phyloP scores from a whole-genome alignment of 2,113 vertebrate genomes.

The Ciconia stormi region DNA sequence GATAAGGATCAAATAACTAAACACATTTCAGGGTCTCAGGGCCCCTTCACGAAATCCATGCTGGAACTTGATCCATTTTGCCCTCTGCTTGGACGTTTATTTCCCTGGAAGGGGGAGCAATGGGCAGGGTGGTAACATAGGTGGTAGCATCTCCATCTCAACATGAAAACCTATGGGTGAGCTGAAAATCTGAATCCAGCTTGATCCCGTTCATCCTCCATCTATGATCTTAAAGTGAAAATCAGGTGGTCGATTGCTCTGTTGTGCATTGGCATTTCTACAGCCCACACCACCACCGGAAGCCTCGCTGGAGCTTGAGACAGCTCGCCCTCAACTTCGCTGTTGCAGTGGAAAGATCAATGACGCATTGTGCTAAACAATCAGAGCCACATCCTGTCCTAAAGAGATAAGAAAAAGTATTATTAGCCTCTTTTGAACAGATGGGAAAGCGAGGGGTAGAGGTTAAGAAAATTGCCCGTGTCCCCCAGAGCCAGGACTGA shows the following conservation, averaged over 20 bases:
- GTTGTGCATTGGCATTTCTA: not conserved
- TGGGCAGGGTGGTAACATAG: not conserved
- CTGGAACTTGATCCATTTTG: not conserved
- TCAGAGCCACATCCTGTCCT: not conserved
- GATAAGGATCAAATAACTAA: not conserved
- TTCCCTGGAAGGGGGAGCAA: not conserved
- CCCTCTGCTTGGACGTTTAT: not conserved
- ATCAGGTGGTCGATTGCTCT: not conserved
- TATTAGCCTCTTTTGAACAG: not conserved
- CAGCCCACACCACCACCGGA: not conserved
- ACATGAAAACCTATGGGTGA: not conserved
- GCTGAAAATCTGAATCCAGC: not conserved
- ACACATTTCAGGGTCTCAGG: not conserved
- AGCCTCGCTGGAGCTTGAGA: not conserved
- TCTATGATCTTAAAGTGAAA: not conserved
- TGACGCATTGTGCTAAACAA: not conserved
- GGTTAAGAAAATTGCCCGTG: not conserved
- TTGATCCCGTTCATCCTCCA: not conserved
- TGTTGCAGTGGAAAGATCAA: not conserved
- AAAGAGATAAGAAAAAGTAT: not conserved
- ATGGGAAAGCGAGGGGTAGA: not conserved
- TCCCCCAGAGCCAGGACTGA: not conserved
- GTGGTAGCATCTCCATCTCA: not conserved
- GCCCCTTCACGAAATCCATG: not conserved
- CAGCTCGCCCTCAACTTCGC: not conserved